These are phyloP conservation scores for Lepus americanus DNA, from an alignment of 2,113 vertebrate genomes.

Conservation along the genomic window DNA sequence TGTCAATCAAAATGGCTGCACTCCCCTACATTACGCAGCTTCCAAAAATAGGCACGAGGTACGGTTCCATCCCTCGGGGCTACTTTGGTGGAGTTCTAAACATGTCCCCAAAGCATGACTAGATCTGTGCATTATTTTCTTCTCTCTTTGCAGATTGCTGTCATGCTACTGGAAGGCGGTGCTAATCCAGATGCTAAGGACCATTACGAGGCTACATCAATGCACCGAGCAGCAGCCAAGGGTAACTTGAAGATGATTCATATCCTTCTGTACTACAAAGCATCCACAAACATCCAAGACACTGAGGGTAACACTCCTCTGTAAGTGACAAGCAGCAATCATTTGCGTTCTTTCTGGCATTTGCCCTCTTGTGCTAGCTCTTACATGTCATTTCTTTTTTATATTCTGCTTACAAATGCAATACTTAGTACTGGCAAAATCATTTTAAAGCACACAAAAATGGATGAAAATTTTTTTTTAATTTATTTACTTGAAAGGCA, in stretches of 20 bases:
- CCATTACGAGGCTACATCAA: conserved; percentile 94
- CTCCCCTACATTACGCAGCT: conserved; percentile 96
- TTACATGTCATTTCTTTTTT: conserved; percentile 28
- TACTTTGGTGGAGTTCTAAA: conserved; percentile 35
- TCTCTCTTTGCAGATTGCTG: conserved; percentile 90
- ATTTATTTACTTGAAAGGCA: too few relatives aligned
- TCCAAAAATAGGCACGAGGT: conserved; percentile 97
- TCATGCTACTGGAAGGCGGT: conserved; percentile 94
- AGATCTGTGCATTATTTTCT: background rate
- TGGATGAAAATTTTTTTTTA: background rate
- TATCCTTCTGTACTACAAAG: conserved; percentile 95
- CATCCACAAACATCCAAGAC: conserved; percentile 96
- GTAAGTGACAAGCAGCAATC: conserved; percentile 89
- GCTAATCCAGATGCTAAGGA: conserved; percentile 95
- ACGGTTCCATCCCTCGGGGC: background rate
- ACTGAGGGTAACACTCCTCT: conserved; percentile 97
- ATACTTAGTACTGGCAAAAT: conserved; percentile 24
- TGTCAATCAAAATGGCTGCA: conserved; percentile 96
- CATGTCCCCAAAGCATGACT: rapidly evolving
- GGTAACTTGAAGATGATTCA: conserved; percentile 96
- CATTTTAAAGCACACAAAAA: conserved; percentile 44
- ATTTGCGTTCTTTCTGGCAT: conserved; percentile 71
- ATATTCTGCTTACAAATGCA: conserved; percentile 57
- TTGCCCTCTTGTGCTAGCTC: conserved; percentile 54
- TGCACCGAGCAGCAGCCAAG: conserved; percentile 96